These are phyloP conservation scores for Galerucella calmariensis DNA, from an alignment of 2,888 invertebrate genomes.

Conservation along the genomic window DNA sequence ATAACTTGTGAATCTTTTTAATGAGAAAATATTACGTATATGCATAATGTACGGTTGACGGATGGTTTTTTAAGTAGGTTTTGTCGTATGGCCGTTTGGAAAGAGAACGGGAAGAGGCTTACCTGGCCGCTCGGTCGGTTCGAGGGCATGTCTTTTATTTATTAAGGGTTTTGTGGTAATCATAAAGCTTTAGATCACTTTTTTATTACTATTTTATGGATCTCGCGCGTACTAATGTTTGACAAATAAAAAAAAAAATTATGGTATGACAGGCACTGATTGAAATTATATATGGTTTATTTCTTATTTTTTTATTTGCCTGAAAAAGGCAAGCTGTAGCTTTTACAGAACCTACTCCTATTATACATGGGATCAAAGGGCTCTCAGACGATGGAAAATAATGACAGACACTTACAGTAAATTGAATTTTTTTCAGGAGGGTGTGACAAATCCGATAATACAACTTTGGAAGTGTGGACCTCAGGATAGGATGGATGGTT, in stretches of 20 bases:
- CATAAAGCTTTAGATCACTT: background rate
- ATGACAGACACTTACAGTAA: too few species aligned
- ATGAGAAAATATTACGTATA: conserved; percentile 60
- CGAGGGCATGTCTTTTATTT: conserved; percentile 19
- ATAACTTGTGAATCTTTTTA: conserved; percentile 60
- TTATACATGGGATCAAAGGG: too few species aligned
- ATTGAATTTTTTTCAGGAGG: too few species aligned
- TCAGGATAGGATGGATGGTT: too few species aligned
- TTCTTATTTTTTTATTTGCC: too few species aligned
- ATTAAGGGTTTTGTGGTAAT: conserved; percentile 2
- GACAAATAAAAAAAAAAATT: background rate
- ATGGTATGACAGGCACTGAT: background rate
- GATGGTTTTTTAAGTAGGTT: conserved; percentile 53
- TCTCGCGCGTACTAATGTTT: background rate
- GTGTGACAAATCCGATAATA: too few species aligned
- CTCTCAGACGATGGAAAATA: too few species aligned
- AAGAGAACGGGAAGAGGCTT: background rate
- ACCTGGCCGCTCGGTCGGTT: background rate
- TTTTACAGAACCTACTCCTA: too few species aligned
- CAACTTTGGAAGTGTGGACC: too few species aligned
- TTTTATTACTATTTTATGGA: conserved; percentile 1
- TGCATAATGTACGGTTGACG: conserved; percentile 48
- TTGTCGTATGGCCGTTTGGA: conserved; percentile 27
- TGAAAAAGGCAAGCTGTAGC: too few species aligned
- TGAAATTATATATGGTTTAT: background rate